Evolutionary conservation across 2,888 invertebrate species (phyloP).

Genomic region (Latrodectus hesperus): DNA sequence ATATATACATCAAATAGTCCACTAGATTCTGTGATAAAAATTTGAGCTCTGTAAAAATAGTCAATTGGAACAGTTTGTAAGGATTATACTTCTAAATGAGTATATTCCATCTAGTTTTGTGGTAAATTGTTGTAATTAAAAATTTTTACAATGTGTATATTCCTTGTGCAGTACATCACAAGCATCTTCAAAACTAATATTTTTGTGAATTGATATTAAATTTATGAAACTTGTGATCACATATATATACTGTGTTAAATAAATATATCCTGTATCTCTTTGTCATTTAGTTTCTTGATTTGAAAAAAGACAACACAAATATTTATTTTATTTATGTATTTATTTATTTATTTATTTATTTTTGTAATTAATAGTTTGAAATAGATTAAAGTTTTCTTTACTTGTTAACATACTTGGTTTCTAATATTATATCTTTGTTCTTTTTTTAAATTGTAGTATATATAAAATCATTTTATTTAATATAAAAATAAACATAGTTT

Average conservation of each 20-base stretch:
- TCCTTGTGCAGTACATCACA: conserved; percentile 15
- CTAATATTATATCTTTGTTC: too few species aligned
- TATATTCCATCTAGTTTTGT: conserved; percentile 9
- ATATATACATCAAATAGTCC: conserved; percentile 22
- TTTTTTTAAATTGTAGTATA: too few species aligned
- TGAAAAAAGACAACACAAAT: too few species aligned
- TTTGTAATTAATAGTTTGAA: too few species aligned
- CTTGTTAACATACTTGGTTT: too few species aligned
- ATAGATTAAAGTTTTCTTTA: too few species aligned
- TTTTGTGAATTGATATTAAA: conserved; percentile 44
- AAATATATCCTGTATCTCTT: conserved; percentile 8
- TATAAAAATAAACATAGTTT: too few species aligned
- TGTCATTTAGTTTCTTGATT: too few species aligned
- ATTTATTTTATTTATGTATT: too few species aligned
- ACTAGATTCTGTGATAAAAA: conserved; percentile 57
- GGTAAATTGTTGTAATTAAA: conserved; percentile 12
- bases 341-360: too few species aligned
- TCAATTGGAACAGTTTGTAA: not conserved
- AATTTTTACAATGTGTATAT: conserved; percentile 35
- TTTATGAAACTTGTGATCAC: conserved; percentile 21
- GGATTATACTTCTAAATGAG: conserved; percentile 11
- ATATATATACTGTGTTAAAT: conserved; percentile 30
- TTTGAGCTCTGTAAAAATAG: conserved; percentile 25
- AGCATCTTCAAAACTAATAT: conserved; percentile 28
- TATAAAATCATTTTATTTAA: too few species aligned